A percentile compares a stretch with the other conserved stretches of the same genome.
phyloP scores from a whole-genome alignment of 2,888 invertebrate species.

The Escarpia spicata region DNA sequence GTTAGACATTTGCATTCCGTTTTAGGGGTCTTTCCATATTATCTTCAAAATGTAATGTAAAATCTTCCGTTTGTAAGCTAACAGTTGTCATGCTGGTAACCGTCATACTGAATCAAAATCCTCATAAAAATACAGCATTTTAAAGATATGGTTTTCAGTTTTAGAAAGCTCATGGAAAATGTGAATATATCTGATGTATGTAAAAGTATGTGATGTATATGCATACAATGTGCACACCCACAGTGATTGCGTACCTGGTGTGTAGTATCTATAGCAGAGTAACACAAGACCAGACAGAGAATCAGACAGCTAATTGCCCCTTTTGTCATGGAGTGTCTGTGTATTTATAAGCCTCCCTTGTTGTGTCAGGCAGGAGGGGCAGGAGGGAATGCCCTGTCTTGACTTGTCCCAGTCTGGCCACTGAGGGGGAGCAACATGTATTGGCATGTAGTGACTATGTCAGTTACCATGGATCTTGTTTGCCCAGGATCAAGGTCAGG shows the following conservation, averaged over 20 bases:
- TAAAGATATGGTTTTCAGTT: neutral
- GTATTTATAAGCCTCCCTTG: neutral
- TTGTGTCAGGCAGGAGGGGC: neutral
- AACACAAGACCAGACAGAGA: neutral
- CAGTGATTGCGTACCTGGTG: neutral
- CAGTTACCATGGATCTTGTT: neutral
- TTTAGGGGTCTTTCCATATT: neutral
- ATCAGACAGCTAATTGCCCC: neutral
- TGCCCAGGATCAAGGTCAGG: neutral
- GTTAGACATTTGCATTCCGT: neutral
- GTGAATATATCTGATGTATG: neutral
- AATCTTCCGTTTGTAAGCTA: neutral
- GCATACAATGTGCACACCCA: neutral
- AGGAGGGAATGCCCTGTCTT: neutral
- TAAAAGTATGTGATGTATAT: neutral
- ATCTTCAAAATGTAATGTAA: neutral
- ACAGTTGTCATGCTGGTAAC: neutral
- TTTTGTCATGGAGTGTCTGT: neutral
- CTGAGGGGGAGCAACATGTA: neutral
- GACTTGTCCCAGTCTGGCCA: neutral
- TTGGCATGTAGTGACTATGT: neutral
- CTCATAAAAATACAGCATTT: neutral
- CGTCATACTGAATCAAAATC: too few species aligned
- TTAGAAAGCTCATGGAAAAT: neutral
- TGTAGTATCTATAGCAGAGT: neutral